phyloP scores from a whole-genome alignment of 2,113 vertebrate genomes.

The Alethe castanea region DNA sequence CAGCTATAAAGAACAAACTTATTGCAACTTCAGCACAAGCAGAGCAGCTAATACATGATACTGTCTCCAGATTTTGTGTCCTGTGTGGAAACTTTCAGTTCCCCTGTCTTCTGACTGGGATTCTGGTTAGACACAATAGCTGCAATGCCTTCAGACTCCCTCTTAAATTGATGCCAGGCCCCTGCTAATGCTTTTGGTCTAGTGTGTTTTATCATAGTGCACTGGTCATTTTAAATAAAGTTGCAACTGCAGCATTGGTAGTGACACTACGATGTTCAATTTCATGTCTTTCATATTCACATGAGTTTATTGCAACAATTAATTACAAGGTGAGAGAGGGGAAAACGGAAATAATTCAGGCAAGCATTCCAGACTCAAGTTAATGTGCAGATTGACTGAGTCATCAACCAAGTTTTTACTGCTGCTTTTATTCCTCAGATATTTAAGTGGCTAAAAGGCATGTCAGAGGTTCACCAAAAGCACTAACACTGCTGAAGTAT shows the following conservation, averaged over 20 bases:
- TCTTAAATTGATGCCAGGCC: neutral
- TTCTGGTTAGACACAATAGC: neutral
- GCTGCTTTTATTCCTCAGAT: neutral
- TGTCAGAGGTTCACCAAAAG: neutral
- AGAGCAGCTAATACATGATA: accelerated
- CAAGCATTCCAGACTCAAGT: neutral
- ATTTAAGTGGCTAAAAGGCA: neutral
- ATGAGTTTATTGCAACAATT: neutral
- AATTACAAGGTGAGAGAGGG: neutral
- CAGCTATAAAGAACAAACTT: neutral
- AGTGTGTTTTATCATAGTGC: neutral
- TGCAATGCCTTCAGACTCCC: accelerated
- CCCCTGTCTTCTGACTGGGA: neutral
- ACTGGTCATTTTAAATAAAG: neutral
- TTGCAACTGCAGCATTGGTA: neutral
- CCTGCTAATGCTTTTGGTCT: neutral
- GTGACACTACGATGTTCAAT: neutral
- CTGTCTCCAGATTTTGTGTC: neutral
- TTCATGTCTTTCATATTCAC: neutral
- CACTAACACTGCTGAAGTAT: neutral
- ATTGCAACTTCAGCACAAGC: neutral
- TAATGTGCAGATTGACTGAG: neutral
- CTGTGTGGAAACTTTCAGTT: neutral
- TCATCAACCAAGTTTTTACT: neutral
- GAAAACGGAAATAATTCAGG: neutral